Base-by-base conservation (phyloP, 2,797 vertebrate species). In the Picus viridis region DNA sequence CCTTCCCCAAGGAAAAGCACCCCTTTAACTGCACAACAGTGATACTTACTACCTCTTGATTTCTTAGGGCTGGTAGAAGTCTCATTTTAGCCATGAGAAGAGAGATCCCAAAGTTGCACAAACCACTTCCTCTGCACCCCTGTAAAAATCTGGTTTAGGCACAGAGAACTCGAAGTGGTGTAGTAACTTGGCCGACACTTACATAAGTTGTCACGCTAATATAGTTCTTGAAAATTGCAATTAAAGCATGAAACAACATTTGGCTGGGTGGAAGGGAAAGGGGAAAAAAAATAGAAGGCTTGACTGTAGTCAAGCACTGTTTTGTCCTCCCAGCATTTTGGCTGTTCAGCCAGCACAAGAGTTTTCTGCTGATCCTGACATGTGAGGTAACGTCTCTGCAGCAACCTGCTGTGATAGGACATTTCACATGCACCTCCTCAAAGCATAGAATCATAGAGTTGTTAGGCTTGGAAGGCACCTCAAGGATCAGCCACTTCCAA, bases 171-270 rank as follows among this genome's bases (percentile, higher is more conserved):
- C 68, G 89, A 71, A 75, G 43, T 24, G 81, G 82, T 72, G 76
- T 18, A 90, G 82, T 30, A 71, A 58, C 89, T 95, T 96, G 96
- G 94, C 93, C 1, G 2, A 68, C 73, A 32, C 71, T 93, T 83
- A 18, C 45, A 74, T 36, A 62, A 86, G 45, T 87, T 88, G 92
- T 92, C 96, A 96, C 62, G 78, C 96, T 89, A 81, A 91, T 91
- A 86, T 15, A 54, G 30, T 34, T 94, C 88, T 76, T 95, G 95
- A 96, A 97, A 96, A 97, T 95, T 74, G 83, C 96, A 93, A 96
- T 97, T 96, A 96, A 95, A 96, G 95, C 96, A 88, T 96, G 93
- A 94, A 97, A 93, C 71, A 89, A 94, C 86, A 79, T 82, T 95
- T 92, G 91, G 89, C 87, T 72, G 77, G 29, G 1, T 1, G 1